Base-by-base conservation (phyloP, 2,113 vertebrate genomes). In the Vulpes vulpes region DNA sequence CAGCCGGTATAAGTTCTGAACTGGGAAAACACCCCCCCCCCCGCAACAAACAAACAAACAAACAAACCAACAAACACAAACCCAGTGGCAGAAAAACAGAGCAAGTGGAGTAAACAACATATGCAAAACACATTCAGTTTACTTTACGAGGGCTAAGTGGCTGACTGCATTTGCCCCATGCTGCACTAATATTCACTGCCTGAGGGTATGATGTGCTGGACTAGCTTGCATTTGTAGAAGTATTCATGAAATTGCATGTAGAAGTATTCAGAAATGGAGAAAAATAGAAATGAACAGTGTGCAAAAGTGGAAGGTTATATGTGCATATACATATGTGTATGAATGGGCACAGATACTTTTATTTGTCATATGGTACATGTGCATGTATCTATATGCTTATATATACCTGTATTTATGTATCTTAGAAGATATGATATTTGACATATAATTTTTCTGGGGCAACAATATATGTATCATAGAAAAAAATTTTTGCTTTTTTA, bases 61-160 rank as follows among this genome's bases (percentile, higher is more conserved):
- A 94, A 84, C n/a, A 78, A 94, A 84, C n/a, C 71, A 94, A 84
- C n/a, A 78, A 94, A 84, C n/a, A 67, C 62, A 89, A 67, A 67
- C 0, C 53, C 43, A 94, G 91, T 49, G 57, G 38, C 1, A 64
- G 7, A 43, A 60, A 89, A 78, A 69, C 94, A 93, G 89, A 69
- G 67, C 53, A 38, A 53, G 69, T 7, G 17, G 27, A 69, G 57
- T 35, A 35, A 73, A 73, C 30, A 55, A 80, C 16, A 73, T 14
- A 71, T n/a, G 81, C 35, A 53, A 82, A 86, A 43, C 32, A 32
- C 78, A 32, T 49, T 80, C 25, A 0, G 1, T 53, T 15, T 8
- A 25, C 71, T 53, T 19, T 8, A 25, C 71, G 17, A 78, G 87
- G 76, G 11, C 78, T 14, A 14, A 11, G 1, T 25, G 83, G 94